Evolutionary conservation across 2,113 vertebrate species (phyloP).

Genomic region (Tretioscincus oriximinensis): DNA sequence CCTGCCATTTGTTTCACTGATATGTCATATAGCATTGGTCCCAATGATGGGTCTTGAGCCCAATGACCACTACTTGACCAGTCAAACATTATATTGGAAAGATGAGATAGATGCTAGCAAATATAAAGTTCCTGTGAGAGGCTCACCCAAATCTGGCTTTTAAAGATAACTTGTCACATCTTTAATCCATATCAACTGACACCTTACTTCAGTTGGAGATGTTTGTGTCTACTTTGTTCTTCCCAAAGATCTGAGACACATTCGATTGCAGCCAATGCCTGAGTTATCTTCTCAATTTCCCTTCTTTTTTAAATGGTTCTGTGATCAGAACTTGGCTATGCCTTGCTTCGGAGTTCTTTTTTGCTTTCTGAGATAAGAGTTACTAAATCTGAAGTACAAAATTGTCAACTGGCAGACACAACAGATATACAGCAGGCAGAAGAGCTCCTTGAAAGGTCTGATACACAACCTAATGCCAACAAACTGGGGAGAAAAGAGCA

Average conservation of each 20-base stretch:
- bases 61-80: too few relatives aligned
- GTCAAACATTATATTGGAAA: too few relatives aligned
- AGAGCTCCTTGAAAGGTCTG: conserved; percentile 21
- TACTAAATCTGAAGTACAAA: conserved; percentile 29
- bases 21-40: too few relatives aligned
- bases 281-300: neutral
- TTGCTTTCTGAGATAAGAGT: conserved; percentile 1
- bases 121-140: too few relatives aligned
- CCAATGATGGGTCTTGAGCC: too few relatives aligned
- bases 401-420: neutral
- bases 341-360: neutral
- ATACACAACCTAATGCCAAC: conserved; percentile 12
- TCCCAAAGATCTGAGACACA: neutral
- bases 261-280: neutral
- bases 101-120: too few relatives aligned
- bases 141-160: too few relatives aligned
- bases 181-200: too few relatives aligned
- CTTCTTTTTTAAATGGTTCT: neutral
- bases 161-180: too few relatives aligned
- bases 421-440: neutral
- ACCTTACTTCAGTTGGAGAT: neutral
- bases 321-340: neutral
- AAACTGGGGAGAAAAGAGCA: conserved; percentile 50
- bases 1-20: too few relatives aligned
- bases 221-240: neutral